Evolutionary conservation across 1,140 invertebrate genomes (phyloP).

Genomic region (Leptopilina boulardi): DNA sequence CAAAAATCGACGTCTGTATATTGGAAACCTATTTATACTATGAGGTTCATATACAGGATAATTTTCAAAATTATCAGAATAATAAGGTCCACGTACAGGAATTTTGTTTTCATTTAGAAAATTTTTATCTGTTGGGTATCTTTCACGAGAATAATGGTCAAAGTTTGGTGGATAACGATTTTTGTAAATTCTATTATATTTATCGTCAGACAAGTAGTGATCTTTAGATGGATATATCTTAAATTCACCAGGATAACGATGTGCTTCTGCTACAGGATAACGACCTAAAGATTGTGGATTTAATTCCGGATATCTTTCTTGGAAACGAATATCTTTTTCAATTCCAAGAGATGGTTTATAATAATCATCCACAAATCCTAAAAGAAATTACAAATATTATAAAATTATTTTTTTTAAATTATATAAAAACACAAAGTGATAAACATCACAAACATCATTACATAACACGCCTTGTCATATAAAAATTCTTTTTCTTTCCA

Average conservation of each 20-base stretch:
- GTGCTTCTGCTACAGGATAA: constrained; percentile 59
- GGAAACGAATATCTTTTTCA: constrained; percentile 70
- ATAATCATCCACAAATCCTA: constrained; percentile 70
- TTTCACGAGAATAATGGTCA: constrained; percentile 60
- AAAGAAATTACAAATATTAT: not conserved
- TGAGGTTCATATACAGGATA: not conserved
- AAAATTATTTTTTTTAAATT: too few relatives aligned
- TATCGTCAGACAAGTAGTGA: constrained; percentile 70
- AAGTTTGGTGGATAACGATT: constrained; percentile 52
- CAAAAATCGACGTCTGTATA: constrained; percentile 65
- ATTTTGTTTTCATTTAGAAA: constrained; percentile 65
- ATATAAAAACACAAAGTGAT: too few relatives aligned
- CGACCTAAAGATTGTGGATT: constrained; percentile 47
- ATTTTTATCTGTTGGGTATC: constrained; percentile 53
- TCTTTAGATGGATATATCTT: constrained; percentile 71
- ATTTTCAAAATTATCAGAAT: not conserved
- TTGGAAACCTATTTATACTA: constrained; percentile 67
- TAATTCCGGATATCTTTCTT: constrained; percentile 60
- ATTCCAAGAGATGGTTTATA: constrained; percentile 68
- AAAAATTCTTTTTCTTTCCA: too few relatives aligned
- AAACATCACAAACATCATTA: too few relatives aligned
- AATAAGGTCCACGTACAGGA: constrained; percentile 52
- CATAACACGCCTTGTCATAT: too few relatives aligned
- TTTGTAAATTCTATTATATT: constrained; percentile 60
- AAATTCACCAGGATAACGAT: constrained; percentile 63